phyloP scores from a whole-genome alignment of 2,113 vertebrate genomes.

The Crotophaga sulcirostris region DNA sequence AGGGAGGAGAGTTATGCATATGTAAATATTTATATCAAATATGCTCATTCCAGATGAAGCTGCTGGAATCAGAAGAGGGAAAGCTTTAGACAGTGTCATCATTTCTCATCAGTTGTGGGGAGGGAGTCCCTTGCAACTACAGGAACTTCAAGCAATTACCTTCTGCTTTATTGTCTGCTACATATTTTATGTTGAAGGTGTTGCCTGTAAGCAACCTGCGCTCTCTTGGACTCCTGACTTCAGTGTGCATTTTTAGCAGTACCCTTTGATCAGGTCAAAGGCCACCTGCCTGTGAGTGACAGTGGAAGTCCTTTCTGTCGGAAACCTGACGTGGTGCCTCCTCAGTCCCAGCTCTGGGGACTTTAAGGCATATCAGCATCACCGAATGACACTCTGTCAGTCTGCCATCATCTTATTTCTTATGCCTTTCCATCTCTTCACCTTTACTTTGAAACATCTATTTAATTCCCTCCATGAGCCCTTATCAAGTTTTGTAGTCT shows the following conservation, averaged over 20 bases:
- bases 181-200: background rate
- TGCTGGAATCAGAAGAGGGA: background rate
- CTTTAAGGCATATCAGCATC: background rate
- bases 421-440: background rate
- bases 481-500: background rate
- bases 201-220: background rate
- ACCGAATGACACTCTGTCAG: background rate
- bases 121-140: background rate
- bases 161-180: background rate
- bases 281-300: background rate
- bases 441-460: conserved; percentile 15
- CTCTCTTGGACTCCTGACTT: background rate
- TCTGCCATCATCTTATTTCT: background rate
- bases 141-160: background rate
- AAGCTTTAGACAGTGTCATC: background rate
- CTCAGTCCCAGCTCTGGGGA: conserved; percentile 11
- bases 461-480: background rate
- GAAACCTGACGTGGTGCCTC: background rate
- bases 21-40: conserved; percentile 1
- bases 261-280: background rate
- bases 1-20: background rate
- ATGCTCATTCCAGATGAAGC: background rate
- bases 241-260: background rate
- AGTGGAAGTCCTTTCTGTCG: background rate
- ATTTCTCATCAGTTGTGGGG: background rate